Conservation (phyloP, 2,797 vertebrate species). For the Cryptoblepharus egeriae region DNA sequence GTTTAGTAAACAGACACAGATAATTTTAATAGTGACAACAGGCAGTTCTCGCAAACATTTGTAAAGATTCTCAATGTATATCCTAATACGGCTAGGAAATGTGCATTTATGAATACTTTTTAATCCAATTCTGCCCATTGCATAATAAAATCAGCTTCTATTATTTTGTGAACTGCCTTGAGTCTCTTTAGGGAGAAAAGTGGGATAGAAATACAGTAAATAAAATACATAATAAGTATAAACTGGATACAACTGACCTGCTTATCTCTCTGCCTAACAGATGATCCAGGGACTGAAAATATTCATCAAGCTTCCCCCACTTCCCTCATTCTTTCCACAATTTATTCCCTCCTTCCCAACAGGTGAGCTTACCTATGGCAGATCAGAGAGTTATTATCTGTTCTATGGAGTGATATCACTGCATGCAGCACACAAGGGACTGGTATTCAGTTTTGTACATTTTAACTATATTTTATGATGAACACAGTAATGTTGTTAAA, state of each 20-base stretch:
- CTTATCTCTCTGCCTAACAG: not conserved
- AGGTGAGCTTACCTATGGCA: not conserved
- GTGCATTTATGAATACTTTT: not conserved
- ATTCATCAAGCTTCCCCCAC: not conserved
- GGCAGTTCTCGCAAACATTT: not conserved
- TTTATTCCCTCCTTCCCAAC: not conserved
- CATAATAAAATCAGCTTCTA: not conserved
- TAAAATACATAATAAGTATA: no score
- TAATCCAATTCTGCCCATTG: not conserved
- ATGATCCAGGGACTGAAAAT: not conserved
- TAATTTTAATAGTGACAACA: not conserved
- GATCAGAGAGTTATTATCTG: not conserved
- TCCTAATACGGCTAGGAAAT: not conserved
- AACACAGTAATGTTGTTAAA: constrained; percentile 10
- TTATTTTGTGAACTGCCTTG: no score
- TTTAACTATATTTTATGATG: not conserved
- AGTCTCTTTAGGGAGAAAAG: no score
- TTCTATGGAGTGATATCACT: not conserved
- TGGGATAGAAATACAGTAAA: no score
- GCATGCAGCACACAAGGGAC: not conserved
- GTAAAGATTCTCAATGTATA: fast-evolving
- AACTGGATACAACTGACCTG: not conserved
- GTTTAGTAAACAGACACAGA: not conserved
- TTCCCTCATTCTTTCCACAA: not conserved
- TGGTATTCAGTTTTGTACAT: constrained; percentile 25